A percentile compares a stretch with the other conserved stretches of the same genome.
Evolutionary conservation across 2,113 vertebrate genomes (phyloP).

Genomic region (Genyomyrus donnyi): DNA sequence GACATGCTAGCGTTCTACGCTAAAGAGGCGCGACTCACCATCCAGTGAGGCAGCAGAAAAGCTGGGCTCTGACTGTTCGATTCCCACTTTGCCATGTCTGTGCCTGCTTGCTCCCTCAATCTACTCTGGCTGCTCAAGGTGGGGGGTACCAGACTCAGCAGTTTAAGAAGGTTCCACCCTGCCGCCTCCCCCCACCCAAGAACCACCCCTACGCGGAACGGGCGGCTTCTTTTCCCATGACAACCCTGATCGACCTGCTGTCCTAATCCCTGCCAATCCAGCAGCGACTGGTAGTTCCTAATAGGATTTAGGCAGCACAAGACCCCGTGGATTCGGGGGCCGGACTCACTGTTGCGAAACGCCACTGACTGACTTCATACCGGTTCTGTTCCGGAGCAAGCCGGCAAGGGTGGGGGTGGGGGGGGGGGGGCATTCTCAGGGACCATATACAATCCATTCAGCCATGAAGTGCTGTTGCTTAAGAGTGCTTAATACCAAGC

Average conservation of each 20-base stretch:
- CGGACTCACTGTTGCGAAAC: not conserved
- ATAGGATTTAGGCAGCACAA: constrained; percentile 17
- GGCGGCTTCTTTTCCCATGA: constrained; percentile 7
- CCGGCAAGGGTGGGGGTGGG: not conserved
- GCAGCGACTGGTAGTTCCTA: constrained; percentile 8
- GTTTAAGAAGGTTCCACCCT: constrained; percentile 8
- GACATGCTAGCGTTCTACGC: not conserved
- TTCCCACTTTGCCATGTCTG: constrained; percentile 51
- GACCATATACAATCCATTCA: not conserved
- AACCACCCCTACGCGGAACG: not conserved
- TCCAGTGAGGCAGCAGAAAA: constrained; percentile 59
- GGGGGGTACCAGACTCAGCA: not conserved
- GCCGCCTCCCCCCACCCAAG: not conserved
- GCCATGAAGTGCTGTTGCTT: not conserved
- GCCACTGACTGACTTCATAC: no score
- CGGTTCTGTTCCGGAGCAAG: not conserved
- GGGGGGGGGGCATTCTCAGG: not conserved
- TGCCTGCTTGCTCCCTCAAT: not conserved
- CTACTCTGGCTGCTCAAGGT: not conserved
- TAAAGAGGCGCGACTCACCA: constrained; percentile 54
- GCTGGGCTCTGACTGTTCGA: constrained; percentile 42
- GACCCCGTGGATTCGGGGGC: not conserved
- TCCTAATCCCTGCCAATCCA: constrained; percentile 19
- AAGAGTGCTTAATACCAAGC: not conserved
- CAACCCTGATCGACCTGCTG: not conserved